phyloP scores from a whole-genome alignment of 2,888 invertebrate genomes.

The Pegoplata infirma region DNA sequence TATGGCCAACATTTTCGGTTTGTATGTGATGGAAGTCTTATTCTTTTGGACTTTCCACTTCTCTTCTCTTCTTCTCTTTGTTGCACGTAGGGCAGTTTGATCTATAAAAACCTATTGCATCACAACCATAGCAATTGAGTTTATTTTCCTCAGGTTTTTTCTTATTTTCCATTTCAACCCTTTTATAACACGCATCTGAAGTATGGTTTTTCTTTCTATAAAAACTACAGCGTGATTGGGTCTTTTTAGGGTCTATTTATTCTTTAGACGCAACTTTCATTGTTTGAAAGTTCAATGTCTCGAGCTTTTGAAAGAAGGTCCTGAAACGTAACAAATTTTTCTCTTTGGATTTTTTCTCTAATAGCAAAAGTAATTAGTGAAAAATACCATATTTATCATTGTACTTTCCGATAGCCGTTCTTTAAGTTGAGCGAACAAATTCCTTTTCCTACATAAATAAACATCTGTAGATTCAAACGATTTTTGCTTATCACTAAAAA shows the following conservation, averaged over 20 bases:
- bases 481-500: conserved; percentile 29
- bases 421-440: conserved; percentile 23
- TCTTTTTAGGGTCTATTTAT: background rate
- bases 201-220: conserved; percentile 32
- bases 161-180: background rate
- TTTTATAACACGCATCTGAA: too few relatives aligned
- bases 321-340: background rate
- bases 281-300: conserved; percentile 6
- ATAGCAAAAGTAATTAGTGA: background rate
- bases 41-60: conserved; percentile 8
- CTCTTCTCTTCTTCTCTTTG: conserved; percentile 8
- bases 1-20: conserved; percentile 32
- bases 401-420: conserved; percentile 22
- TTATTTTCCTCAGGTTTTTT: conserved; percentile 20
- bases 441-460: conserved; percentile 36
- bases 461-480: conserved; percentile 27
- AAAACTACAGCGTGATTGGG: conserved; percentile 6
- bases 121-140: conserved; percentile 42
- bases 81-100: conserved; percentile 39
- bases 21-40: conserved; percentile 28
- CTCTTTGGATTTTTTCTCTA: conserved; percentile 17
- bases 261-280: background rate
- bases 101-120: conserved; percentile 20
- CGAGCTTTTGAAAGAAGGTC: conserved; percentile 9
- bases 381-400: conserved; percentile 39